Conservation (phyloP, 2,797 vertebrate species). For the Leptodactylus fallax region DNA sequence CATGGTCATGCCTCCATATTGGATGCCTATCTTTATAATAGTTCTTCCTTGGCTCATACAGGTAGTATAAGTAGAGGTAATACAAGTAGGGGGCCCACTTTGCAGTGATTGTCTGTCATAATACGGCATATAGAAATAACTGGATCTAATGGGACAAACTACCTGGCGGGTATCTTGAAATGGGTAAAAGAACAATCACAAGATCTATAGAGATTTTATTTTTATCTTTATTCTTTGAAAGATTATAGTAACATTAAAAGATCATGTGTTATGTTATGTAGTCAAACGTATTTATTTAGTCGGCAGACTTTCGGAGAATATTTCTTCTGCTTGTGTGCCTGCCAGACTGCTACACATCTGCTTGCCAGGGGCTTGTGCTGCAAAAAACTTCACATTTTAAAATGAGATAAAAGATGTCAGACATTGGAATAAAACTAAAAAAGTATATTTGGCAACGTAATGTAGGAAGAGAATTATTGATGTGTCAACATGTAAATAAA, state of each 20-base stretch:
- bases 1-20: no score
- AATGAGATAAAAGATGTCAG: neutral
- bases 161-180: neutral
- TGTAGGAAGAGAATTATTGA: neutral
- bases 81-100: no score
- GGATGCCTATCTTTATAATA: no score
- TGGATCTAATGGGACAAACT: no score
- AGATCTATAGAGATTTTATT: neutral
- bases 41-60: no score
- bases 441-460: neutral
- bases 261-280: neutral
- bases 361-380: conserved; percentile 15
- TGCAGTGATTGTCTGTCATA: no score
- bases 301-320: conserved; percentile 17
- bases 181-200: neutral
- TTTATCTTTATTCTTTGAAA: neutral
- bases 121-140: no score
- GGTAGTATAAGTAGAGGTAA: no score
- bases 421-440: neutral
- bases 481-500: neutral
- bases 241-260: neutral
- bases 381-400: neutral
- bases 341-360: conserved; percentile 25
- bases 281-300: neutral
- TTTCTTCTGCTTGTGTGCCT: conserved; percentile 3